Percentiles rank a stretch among this genome's conserved stretches.
Evolutionary conservation across 2,888 invertebrate species (phyloP).

Genomic region (Amiota minor): DNA sequence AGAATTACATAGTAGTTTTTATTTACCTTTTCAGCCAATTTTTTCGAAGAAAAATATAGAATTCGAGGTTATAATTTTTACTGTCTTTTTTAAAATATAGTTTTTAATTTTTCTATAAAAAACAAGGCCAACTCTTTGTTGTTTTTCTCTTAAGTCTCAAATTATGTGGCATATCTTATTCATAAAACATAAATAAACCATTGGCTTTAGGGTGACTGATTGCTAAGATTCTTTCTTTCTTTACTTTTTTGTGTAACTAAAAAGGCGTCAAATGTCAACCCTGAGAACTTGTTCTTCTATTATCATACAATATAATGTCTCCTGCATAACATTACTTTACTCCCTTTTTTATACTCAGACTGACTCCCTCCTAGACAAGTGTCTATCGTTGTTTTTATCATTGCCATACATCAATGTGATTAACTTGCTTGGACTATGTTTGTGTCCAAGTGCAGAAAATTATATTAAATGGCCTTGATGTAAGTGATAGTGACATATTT

Average conservation of each 20-base stretch:
- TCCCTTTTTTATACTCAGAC: conserved; percentile 12
- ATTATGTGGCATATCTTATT: too few relatives aligned
- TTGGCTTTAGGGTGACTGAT: too few relatives aligned
- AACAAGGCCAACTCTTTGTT: too few relatives aligned
- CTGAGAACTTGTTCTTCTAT: conserved; percentile 3
- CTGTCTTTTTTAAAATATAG: too few relatives aligned
- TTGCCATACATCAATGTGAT: conserved; percentile 62
- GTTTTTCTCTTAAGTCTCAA: too few relatives aligned
- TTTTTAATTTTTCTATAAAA: too few relatives aligned
- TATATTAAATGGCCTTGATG: conserved; percentile 71
- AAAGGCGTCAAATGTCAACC: conserved; percentile 6
- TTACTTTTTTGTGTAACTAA: conserved; percentile 22
- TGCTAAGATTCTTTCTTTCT: too few relatives aligned
- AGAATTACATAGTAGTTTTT: too few relatives aligned
- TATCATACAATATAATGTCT: conserved; percentile 26
- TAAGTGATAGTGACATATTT: conserved; percentile 71
- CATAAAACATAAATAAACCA: too few relatives aligned
- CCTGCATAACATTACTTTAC: conserved; percentile 26
- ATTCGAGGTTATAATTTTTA: too few relatives aligned
- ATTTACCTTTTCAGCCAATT: too few relatives aligned
- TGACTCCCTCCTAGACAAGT: background rate
- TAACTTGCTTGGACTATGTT: conserved; percentile 60
- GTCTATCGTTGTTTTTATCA: conserved; percentile 59
- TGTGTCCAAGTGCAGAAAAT: conserved; percentile 53
- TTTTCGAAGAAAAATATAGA: too few relatives aligned